phyloP scores from a whole-genome alignment of 2,888 invertebrate species.

The Alitta virens region DNA sequence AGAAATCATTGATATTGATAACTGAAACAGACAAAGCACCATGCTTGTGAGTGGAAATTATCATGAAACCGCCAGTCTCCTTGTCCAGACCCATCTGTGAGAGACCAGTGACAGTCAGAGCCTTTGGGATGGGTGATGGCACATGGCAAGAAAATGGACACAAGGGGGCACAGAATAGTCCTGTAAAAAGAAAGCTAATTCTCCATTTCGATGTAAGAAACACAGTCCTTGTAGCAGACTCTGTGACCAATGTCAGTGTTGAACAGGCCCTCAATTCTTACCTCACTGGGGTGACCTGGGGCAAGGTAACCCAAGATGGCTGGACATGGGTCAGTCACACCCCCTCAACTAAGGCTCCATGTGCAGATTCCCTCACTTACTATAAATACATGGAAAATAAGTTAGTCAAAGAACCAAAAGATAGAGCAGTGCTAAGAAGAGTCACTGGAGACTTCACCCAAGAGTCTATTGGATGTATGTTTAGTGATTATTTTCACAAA shows the following conservation, averaged over 20 bases:
- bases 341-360: constrained; percentile 43
- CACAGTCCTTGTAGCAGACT: constrained; percentile 54
- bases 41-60: no score
- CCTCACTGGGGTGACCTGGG: constrained; percentile 55
- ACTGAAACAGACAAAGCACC: no score
- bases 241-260: constrained; percentile 48
- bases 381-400: constrained; percentile 51
- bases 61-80: no score
- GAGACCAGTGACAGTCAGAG: no score
- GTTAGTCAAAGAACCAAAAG: constrained; percentile 43
- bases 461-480: constrained; percentile 39
- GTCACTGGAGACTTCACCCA: constrained; percentile 52
- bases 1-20: no score
- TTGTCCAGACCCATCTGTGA: no score
- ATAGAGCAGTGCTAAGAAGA: constrained; percentile 42
- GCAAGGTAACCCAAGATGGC: constrained; percentile 32
- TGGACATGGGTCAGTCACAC: constrained; percentile 48
- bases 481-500: constrained; percentile 40
- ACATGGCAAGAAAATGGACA: no score
- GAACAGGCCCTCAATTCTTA: constrained; percentile 56
- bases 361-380: constrained; percentile 39
- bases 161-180: no score
- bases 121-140: no score
- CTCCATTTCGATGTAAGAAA: constrained; percentile 56
- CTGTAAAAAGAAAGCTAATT: constrained; percentile 40